Evolutionary conservation across 2,888 invertebrate genomes (phyloP), one percentile per base, ranked within the genome.

Genomic region (Noctuana brunneofusca): DNA sequence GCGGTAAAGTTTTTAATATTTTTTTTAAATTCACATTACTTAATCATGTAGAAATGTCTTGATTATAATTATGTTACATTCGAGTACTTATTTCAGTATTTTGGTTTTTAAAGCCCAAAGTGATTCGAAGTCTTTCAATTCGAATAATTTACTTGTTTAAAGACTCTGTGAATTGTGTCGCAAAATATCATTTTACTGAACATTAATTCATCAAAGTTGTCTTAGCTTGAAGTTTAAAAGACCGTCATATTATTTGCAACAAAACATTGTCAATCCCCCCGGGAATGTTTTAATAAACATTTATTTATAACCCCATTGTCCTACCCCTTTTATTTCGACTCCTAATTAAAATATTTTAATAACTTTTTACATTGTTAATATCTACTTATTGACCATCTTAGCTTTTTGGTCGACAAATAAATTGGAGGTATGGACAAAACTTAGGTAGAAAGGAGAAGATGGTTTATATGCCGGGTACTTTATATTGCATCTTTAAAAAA

Each of bases 401-500:
- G 32, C 53, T 53, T 58, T 58, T 20, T 52, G 43, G 46, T 53
- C 22, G 46, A 20, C 16, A 16, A 30, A 30, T 24, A 35, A 41
- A 46, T 59, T 43, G 58, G 58, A 52, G 58, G 58, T 58, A 30
- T 27, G 53, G 53, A 52, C 46, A 52, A 16, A 41, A 24, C 43
- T 22, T 16, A 14, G 50, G 43, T 14, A 16, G 32, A 38, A 58
- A 46, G 53, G 41, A 59, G 46, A 30, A 46, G 46, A 55, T 57
- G 56, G 57, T 63, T 58, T 27, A 58, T 54, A 53, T 58, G 27
- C 14, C 14, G n/a, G 14, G 20, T 63, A 52, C 43, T 53, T 58
- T 58, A 38, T 14, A 54, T 11, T 60, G n/a, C 54, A 54, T 18
- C 30, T 55, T 66, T 59, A 56, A 59, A 63, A 67, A 67, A 67